Evolutionary conservation across 2,888 invertebrate genomes (phyloP).

Genomic region (Zygaena filipendulae): DNA sequence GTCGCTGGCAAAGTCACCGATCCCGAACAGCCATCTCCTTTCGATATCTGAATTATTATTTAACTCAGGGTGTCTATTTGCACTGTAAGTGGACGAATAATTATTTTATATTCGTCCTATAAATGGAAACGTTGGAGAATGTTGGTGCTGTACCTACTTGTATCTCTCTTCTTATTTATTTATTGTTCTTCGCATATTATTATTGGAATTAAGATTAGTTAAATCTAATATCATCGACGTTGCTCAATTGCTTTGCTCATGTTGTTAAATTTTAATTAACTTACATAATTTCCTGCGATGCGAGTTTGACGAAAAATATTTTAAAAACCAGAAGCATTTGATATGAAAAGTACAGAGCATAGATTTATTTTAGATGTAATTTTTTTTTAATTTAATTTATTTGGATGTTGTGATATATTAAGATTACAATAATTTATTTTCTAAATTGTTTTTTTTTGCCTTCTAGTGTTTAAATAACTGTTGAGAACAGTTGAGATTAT

Average conservation of each 20-base stretch:
- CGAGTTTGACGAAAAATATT: no score
- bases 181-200: no score
- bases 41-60: constrained; percentile 33
- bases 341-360: constrained; percentile 65
- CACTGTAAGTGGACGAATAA: no score
- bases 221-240: no score
- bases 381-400: constrained; percentile 45
- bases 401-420: constrained; percentile 45
- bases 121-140: no score
- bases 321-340: constrained; percentile 62
- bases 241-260: no score
- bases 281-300: no score
- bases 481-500: background rate
- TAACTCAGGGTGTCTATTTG: background rate
- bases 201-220: no score
- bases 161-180: no score
- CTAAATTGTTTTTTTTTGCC: constrained; percentile 14
- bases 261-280: no score
- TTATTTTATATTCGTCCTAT: no score
- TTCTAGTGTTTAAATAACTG: background rate
- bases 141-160: no score
- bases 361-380: constrained; percentile 35
- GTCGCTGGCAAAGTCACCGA: constrained; percentile 69
- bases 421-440: constrained; percentile 48
- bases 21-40: constrained; percentile 44